These are phyloP conservation scores for Philopedon plagiatum DNA, from an alignment of 2,888 invertebrate genomes.

Conservation along the genomic window DNA sequence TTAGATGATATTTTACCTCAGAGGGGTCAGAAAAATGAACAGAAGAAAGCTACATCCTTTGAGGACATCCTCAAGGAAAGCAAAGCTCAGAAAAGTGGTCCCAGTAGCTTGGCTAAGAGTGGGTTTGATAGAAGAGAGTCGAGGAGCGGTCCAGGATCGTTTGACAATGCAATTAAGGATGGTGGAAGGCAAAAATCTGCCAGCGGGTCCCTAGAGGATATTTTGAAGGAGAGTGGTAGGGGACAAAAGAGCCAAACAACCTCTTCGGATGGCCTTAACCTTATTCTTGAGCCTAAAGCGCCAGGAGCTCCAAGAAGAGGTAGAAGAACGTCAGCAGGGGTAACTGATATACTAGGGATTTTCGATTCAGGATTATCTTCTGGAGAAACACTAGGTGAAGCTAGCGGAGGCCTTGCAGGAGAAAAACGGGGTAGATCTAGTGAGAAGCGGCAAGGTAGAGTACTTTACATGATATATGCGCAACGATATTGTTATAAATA, in stretches of 20 bases:
- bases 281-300: conserved; percentile 55
- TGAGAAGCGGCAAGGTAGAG: conserved; percentile 46
- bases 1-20: conserved; percentile 63
- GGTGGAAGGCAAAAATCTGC: background rate
- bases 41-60: conserved; percentile 60
- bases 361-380: conserved; percentile 55
- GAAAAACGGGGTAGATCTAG: conserved; percentile 57
- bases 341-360: conserved; percentile 73
- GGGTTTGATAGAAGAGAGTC: background rate
- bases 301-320: conserved; percentile 57
- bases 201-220: conserved; percentile 21
- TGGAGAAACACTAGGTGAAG: conserved; percentile 4
- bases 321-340: conserved; percentile 60
- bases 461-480: too few species aligned
- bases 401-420: conserved; percentile 12
- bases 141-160: conserved; percentile 11
- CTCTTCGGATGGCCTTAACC: conserved; percentile 7
- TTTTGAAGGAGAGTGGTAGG: background rate
- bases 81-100: conserved; percentile 49
- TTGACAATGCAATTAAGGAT: background rate
- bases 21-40: conserved; percentile 55
- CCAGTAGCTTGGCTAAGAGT: conserved; percentile 12
- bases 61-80: conserved; percentile 63
- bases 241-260: background rate
- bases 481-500: too few species aligned